phyloP scores from a whole-genome alignment of 1,140 invertebrate species.

The Trinorchestia longiramus region DNA sequence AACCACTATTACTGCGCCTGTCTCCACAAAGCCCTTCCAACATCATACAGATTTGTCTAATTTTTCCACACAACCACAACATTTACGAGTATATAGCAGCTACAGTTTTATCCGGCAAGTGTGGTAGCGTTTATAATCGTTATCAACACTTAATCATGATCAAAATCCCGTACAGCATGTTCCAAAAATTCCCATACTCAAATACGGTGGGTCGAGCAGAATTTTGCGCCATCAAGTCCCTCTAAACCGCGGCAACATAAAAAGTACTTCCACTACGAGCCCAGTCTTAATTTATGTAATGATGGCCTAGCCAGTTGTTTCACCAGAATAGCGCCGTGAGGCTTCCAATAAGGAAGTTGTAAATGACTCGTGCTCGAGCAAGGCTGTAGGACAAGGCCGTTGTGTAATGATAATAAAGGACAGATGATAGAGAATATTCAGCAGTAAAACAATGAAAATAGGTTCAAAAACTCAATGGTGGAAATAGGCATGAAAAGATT shows the following conservation, averaged over 20 bases:
- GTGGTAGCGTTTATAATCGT: too few species aligned
- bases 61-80: not conserved
- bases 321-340: not conserved
- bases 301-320: not conserved
- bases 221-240: not conserved
- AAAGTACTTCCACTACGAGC: not conserved
- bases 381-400: not conserved
- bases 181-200: not conserved
- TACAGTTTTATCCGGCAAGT: too few species aligned
- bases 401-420: not conserved
- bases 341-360: not conserved
- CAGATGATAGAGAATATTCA: not conserved
- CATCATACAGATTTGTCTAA: not conserved
- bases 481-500: not conserved
- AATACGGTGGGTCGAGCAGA: not conserved
- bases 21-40: too few species aligned
- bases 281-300: not conserved
- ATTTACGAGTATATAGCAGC: not conserved
- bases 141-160: not conserved
- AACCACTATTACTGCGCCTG: too few species aligned
- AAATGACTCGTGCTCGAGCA: not conserved
- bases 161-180: not conserved
- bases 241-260: not conserved
- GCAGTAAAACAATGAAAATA: not conserved
- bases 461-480: not conserved